Conservation (phyloP, 2,797 vertebrate genomes). For the Acomys russatus region DNA sequence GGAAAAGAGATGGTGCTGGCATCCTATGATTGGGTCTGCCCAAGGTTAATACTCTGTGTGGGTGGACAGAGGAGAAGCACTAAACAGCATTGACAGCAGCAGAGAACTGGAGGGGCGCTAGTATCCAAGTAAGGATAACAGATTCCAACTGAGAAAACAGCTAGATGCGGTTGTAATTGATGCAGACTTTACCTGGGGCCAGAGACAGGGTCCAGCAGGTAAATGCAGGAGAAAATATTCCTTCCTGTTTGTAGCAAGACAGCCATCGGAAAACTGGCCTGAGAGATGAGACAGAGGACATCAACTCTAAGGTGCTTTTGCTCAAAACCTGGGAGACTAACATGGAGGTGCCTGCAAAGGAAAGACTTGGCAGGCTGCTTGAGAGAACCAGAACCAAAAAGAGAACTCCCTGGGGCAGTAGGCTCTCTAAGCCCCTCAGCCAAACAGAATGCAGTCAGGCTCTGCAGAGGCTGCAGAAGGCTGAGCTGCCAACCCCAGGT, state of each 20-base stretch:
- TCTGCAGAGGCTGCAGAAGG: slow-evolving; percentile 38
- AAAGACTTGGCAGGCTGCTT: neutral
- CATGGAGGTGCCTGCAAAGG: neutral
- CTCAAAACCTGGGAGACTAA: neutral
- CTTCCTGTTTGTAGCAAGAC: neutral
- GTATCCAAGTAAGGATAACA: neutral
- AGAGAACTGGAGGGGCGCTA: neutral
- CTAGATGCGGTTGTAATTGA: neutral
- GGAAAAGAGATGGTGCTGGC: neutral
- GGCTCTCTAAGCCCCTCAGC: neutral
- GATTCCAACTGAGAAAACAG: neutral
- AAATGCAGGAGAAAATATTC: neutral
- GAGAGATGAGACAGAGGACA: neutral
- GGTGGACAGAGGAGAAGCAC: neutral
- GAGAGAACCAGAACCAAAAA: neutral
- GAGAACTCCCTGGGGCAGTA: neutral
- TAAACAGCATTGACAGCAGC: neutral
- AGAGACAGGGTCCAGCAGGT: neutral
- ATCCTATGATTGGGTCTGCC: neutral
- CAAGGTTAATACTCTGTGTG: neutral
- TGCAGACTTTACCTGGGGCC: neutral
- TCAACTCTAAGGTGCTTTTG: neutral
- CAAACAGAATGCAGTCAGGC: neutral
- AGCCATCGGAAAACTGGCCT: neutral
- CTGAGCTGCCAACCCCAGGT: neutral